Conservation (phyloP, 1,140 invertebrate genomes). For the Listronotus oregonensis region DNA sequence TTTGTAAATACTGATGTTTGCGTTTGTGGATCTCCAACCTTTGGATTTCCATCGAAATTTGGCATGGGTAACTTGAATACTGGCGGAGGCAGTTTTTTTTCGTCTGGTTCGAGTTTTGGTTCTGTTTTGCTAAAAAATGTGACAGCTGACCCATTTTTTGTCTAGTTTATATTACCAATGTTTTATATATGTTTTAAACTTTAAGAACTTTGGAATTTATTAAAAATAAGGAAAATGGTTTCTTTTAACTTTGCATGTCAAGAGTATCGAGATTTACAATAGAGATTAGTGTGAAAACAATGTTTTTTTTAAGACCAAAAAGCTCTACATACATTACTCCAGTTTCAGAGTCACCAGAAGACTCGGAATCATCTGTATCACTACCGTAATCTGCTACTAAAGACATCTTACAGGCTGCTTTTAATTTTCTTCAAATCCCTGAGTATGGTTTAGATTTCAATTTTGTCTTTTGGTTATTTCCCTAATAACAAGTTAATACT, state of each 20-base stretch:
- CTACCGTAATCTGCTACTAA: slow-evolving; percentile 68
- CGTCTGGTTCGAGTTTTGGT: slow-evolving; percentile 4
- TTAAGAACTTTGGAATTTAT: no score
- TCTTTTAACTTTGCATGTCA: no score
- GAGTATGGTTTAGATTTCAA: no score
- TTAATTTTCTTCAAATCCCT: no score
- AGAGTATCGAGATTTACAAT: no score
- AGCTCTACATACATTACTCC: slow-evolving; percentile 48
- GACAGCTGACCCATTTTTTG: slow-evolving; percentile 52
- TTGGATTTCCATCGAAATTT: slow-evolving; percentile 57
- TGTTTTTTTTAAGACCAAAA: background rate
- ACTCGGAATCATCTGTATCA: slow-evolving; percentile 54
- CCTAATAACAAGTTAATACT: no score
- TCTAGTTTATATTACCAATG: slow-evolving; percentile 26
- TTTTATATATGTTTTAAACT: background rate
- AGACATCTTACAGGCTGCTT: slow-evolving; percentile 58
- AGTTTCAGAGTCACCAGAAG: slow-evolving; percentile 52
- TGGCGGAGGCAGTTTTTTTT: slow-evolving; percentile 1
- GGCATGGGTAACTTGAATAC: slow-evolving; percentile 57
- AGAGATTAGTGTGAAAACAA: no score
- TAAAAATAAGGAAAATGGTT: no score
- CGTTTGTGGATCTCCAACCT: slow-evolving; percentile 30
- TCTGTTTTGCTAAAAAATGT: slow-evolving; percentile 49
- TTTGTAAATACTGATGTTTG: slow-evolving; percentile 83
- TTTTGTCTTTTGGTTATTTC: no score